Percentiles rank a stretch among this genome's conserved stretches.
phyloP scores from a whole-genome alignment of 2,888 invertebrate genomes.

The Drosophila incognita region DNA sequence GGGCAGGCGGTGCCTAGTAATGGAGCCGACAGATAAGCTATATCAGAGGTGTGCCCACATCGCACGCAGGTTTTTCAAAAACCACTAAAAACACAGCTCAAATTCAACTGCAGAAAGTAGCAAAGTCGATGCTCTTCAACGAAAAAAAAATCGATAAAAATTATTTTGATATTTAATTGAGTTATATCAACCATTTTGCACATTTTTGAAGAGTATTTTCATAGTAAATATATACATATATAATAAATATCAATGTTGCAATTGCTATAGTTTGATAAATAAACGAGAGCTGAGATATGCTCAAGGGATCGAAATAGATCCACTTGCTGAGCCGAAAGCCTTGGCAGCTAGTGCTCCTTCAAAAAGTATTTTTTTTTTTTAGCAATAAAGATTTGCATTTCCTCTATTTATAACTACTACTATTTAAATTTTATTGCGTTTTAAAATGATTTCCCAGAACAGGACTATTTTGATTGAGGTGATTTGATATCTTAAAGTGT shows the following conservation, averaged over 20 bases:
- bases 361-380: not conserved
- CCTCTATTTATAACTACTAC: accelerated
- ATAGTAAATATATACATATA: too few species aligned
- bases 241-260: not conserved
- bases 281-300: not conserved
- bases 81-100: conserved; percentile 12
- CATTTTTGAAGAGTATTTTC: not conserved
- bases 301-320: not conserved
- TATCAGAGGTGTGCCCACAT: conserved; percentile 40
- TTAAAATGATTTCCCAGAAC: not conserved
- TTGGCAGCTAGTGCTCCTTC: not conserved
- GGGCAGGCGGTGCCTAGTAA: conserved; percentile 5
- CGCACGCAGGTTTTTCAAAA: conserved; percentile 26
- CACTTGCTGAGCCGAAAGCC: not conserved
- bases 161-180: not conserved
- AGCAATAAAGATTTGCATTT: not conserved
- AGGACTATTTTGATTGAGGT: not conserved
- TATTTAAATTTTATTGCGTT: not conserved
- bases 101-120: conserved; percentile 23
- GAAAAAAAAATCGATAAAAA: not conserved
- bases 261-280: not conserved
- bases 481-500: not conserved
- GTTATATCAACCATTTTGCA: not conserved
- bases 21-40: conserved; percentile 37
- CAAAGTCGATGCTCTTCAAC: conserved; percentile 30